These are phyloP conservation scores for Gibbula magus DNA, from an alignment of 2,888 invertebrate species.

Conservation along the genomic window DNA sequence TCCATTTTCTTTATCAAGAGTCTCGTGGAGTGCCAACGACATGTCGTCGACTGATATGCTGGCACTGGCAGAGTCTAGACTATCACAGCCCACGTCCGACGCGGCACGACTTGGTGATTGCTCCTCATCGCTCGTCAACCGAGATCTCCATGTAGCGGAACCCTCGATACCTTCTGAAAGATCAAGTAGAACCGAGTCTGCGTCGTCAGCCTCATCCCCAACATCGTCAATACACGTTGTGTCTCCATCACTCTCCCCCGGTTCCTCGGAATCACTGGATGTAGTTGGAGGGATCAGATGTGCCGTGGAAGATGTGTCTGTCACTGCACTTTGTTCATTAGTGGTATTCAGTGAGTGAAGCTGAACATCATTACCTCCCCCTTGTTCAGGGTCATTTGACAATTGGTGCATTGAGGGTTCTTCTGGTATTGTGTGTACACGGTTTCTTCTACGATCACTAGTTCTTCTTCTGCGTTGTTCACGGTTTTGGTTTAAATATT, in stretches of 20 bases:
- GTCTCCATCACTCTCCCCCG: conserved; percentile 3
- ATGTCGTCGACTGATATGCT: conserved; percentile 19
- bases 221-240: conserved; percentile 12
- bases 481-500: conserved; percentile 43
- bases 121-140: conserved; percentile 36
- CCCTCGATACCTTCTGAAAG: conserved; percentile 36
- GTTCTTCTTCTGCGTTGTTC: conserved; percentile 10
- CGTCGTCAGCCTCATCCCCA: conserved; percentile 22
- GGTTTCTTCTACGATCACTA: neutral
- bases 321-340: neutral
- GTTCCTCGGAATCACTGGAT: conserved; percentile 29
- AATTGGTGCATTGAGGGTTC: neutral
- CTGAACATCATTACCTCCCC: neutral
- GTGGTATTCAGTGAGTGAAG: neutral
- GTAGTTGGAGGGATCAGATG: conserved; percentile 2
- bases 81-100: neutral
- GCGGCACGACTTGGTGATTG: neutral
- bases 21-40: neutral
- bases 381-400: neutral
- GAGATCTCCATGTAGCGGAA: conserved; percentile 37
- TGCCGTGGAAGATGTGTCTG: neutral
- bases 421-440: neutral
- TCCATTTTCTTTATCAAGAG: conserved; percentile 3
- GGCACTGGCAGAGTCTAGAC: conserved; percentile 34
- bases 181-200: conserved; percentile 41